Evolutionary conservation across 2,888 invertebrate species (phyloP).

Genomic region (Hydrotaea diabolus): DNA sequence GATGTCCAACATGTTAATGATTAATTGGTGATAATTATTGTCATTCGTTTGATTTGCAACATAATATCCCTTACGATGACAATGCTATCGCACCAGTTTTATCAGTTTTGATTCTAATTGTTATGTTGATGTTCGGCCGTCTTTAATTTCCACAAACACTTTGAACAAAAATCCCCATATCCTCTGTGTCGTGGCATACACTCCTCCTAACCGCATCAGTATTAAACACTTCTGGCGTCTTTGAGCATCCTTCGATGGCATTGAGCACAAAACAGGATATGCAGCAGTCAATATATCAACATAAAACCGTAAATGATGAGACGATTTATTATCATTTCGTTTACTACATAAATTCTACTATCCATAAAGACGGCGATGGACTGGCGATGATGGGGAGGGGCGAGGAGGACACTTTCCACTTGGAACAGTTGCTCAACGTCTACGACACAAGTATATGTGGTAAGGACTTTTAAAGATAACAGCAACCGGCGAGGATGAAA

Average conservation of each 20-base stretch:
- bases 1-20: too few species aligned
- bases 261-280: not conserved
- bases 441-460: constrained; percentile 17
- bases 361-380: not conserved
- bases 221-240: not conserved
- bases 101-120: too few species aligned
- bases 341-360: not conserved
- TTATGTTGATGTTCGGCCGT: too few species aligned
- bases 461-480: constrained; percentile 41
- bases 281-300: constrained; percentile 48
- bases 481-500: constrained; percentile 50
- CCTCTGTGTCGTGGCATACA: not conserved
- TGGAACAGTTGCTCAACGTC: not conserved
- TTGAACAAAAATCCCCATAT: not conserved
- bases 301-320: constrained; percentile 49
- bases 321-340: constrained; percentile 51
- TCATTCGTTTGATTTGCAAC: too few species aligned
- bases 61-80: too few species aligned
- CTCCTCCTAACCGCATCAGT: not conserved
- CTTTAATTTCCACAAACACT: not conserved
- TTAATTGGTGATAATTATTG: too few species aligned
- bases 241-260: not conserved
- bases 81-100: too few species aligned
- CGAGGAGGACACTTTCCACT: not conserved
- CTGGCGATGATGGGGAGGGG: too few species aligned